Conservation (phyloP, 2,113 vertebrate species). For the Etheostoma spectabile region DNA sequence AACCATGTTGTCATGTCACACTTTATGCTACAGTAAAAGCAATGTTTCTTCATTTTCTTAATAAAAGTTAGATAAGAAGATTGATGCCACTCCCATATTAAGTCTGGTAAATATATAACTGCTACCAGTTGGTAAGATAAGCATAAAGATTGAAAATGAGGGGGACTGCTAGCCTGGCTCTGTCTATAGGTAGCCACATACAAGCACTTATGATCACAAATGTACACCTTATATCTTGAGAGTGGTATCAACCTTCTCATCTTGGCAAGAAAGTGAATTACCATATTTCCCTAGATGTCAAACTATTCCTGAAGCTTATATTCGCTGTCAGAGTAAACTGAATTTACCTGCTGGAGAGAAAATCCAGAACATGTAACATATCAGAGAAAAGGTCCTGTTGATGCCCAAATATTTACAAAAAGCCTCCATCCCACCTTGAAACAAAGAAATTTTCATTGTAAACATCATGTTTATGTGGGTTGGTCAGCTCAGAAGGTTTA, state of each 20-base stretch:
- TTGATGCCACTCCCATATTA: neutral
- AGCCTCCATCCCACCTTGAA: slow-evolving; percentile 52
- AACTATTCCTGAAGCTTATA: neutral
- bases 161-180: neutral
- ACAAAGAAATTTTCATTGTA: neutral
- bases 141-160: neutral
- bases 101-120: neutral
- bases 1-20: neutral
- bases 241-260: neutral
- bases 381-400: slow-evolving; percentile 13
- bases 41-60: neutral
- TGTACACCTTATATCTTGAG: neutral
- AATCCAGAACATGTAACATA: slow-evolving; percentile 47
- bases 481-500: neutral
- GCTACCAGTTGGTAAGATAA: neutral
- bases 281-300: neutral
- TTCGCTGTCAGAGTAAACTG: neutral
- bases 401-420: slow-evolving; percentile 11
- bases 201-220: neutral
- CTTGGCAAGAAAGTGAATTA: neutral
- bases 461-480: neutral
- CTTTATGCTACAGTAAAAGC: neutral
- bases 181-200: neutral
- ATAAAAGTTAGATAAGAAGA: neutral
- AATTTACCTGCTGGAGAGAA: slow-evolving; percentile 60